Evolutionary conservation across 2,888 invertebrate genomes (phyloP).

Genomic region (Pristionchus japonicus): DNA sequence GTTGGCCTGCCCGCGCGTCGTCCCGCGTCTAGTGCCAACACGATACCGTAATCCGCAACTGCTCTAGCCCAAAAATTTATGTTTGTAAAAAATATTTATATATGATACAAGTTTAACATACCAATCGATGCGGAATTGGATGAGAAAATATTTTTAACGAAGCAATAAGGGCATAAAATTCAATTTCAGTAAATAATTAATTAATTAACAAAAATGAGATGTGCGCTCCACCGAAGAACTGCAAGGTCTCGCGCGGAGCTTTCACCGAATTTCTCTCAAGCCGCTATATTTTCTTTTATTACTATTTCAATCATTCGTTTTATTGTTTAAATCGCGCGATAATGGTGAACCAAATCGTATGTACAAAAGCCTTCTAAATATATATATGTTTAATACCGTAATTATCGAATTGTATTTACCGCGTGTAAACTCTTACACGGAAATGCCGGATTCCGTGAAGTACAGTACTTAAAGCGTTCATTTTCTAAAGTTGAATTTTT

Average conservation of each 20-base stretch:
- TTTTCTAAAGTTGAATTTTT: background rate
- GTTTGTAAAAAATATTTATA: background rate
- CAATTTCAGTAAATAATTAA: background rate
- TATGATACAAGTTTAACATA: background rate
- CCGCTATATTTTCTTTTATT: background rate
- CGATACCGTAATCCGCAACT: slow-evolving; percentile 43
- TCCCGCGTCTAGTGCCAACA: slow-evolving; percentile 17
- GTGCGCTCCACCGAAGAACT: slow-evolving; percentile 20
- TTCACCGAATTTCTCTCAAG: no score
- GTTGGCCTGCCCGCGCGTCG: slow-evolving; percentile 22
- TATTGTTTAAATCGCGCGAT: background rate
- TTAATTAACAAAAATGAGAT: background rate
- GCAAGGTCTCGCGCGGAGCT: slow-evolving; percentile 41
- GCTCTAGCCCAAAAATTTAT: background rate
- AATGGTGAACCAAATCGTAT: background rate
- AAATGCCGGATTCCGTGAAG: background rate
- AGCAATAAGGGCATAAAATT: background rate
- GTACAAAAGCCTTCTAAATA: no score
- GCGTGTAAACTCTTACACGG: background rate
- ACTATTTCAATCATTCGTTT: background rate
- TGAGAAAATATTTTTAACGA: slow-evolving; percentile 11
- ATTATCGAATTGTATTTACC: background rate
- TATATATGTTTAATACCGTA: background rate
- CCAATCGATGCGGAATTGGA: background rate
- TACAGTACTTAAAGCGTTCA: background rate